Evolutionary conservation across 2,888 invertebrate genomes (phyloP).

Genomic region (Sceliomorpha sp.): DNA sequence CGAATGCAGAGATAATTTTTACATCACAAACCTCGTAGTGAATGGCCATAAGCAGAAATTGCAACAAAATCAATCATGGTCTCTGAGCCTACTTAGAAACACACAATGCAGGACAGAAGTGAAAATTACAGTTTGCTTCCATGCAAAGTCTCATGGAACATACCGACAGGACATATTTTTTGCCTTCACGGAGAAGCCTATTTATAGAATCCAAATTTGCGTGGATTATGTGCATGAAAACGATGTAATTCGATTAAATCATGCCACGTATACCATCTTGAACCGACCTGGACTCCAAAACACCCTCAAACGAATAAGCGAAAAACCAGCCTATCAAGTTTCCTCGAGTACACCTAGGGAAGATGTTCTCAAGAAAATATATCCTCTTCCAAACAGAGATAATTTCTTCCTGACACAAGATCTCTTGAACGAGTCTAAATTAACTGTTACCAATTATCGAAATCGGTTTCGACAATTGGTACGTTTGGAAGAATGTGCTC

Average conservation of each 20-base stretch:
- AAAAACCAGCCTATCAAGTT: not conserved
- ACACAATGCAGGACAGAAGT: too few species aligned
- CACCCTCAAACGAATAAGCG: conserved; percentile 66
- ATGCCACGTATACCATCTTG: conserved; percentile 84
- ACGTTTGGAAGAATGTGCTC: conserved; percentile 89
- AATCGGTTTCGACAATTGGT: conserved; percentile 88
- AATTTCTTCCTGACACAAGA: conserved; percentile 86
- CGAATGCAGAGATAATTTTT: conserved; percentile 65
- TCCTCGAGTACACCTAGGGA: conserved; percentile 17
- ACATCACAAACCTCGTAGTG: conserved; percentile 53
- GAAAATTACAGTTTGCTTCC: conserved; percentile 35
- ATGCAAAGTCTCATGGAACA: conserved; percentile 83
- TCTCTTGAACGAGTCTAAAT: conserved; percentile 84
- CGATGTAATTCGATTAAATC: conserved; percentile 85
- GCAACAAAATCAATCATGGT: conserved; percentile 3
- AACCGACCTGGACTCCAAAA: conserved; percentile 73
- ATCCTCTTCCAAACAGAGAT: conserved; percentile 85
- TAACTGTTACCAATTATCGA: conserved; percentile 86
- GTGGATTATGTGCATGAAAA: conserved; percentile 88
- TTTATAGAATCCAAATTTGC: conserved; percentile 85
- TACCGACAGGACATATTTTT: conserved; percentile 90
- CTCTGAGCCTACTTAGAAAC: too few species aligned
- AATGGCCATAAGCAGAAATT: conserved; percentile 20
- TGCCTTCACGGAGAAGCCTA: conserved; percentile 84
- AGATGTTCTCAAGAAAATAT: conserved; percentile 82